Percentiles rank a stretch among this genome's conserved stretches.
phyloP scores from a whole-genome alignment of 2,797 vertebrate genomes.

The Ciconia nigra region DNA sequence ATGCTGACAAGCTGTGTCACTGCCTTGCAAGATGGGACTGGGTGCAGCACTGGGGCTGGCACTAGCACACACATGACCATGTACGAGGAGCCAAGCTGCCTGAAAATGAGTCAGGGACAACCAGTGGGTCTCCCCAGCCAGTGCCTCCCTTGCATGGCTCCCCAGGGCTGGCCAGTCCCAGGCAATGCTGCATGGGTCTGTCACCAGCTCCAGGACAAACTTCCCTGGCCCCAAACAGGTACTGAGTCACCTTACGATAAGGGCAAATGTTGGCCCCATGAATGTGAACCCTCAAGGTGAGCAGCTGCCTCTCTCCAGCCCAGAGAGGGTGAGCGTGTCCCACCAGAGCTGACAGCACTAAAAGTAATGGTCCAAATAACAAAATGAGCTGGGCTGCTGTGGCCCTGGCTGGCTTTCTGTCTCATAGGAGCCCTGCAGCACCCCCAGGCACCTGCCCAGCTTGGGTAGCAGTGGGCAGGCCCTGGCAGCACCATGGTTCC shows the following conservation, averaged over 20 bases:
- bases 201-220: not conserved
- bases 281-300: not conserved
- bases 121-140: not conserved
- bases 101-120: not conserved
- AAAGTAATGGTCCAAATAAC: not conserved
- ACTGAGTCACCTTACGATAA: not conserved
- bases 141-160: not conserved
- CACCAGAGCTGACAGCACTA: not conserved
- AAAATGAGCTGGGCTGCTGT: not conserved
- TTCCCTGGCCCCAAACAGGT: rapidly evolving
- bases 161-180: too few relatives aligned
- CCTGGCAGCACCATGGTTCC: not conserved
- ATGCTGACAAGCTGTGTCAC: not conserved
- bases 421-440: not conserved
- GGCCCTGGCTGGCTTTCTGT: not conserved
- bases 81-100: not conserved
- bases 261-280: rapidly evolving
- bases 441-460: rapidly evolving
- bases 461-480: not conserved
- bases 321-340: not conserved
- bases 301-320: not conserved
- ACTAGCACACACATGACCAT: rapidly evolving
- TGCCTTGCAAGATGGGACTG: not conserved
- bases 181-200: not conserved
- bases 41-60: not conserved